These are phyloP conservation scores for Tupaia tana DNA, from an alignment of 2,113 vertebrate species.

Conservation along the genomic window DNA sequence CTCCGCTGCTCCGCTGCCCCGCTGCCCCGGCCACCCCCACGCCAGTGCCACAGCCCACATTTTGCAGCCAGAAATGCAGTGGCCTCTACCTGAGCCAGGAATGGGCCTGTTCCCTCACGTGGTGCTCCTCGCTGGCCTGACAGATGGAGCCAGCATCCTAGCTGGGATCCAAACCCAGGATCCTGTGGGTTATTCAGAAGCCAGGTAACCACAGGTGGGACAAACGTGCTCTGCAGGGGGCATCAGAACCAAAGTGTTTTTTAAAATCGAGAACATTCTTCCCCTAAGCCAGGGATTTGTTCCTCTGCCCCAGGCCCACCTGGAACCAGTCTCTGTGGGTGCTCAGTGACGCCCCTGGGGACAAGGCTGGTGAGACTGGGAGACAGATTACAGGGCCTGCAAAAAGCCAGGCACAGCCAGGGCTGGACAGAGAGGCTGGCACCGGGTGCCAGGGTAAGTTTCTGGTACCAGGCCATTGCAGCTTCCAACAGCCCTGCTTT, in stretches of 20 bases:
- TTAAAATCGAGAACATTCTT: background rate
- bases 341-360: fast-evolving
- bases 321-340: background rate
- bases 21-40: background rate
- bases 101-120: fast-evolving
- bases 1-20: background rate
- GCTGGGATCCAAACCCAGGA: no score
- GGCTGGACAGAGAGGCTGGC: no score
- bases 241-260: background rate
- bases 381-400: background rate
- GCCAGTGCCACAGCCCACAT: no score
- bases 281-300: background rate
- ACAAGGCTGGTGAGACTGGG: background rate
- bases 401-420: background rate
- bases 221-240: fast-evolving
- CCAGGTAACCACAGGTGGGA: background rate
- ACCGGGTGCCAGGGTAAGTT: no score
- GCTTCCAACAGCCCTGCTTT: background rate
- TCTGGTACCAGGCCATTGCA: background rate
- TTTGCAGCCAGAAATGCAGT: fast-evolving
- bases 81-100: background rate
- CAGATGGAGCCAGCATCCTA: background rate
- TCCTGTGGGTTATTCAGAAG: background rate
- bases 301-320: background rate
- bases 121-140: background rate